Percentiles rank a stretch among this genome's conserved stretches.
These are phyloP conservation scores for Staurois parvus DNA, from an alignment of 2,797 vertebrate species.

Conservation along the genomic window DNA sequence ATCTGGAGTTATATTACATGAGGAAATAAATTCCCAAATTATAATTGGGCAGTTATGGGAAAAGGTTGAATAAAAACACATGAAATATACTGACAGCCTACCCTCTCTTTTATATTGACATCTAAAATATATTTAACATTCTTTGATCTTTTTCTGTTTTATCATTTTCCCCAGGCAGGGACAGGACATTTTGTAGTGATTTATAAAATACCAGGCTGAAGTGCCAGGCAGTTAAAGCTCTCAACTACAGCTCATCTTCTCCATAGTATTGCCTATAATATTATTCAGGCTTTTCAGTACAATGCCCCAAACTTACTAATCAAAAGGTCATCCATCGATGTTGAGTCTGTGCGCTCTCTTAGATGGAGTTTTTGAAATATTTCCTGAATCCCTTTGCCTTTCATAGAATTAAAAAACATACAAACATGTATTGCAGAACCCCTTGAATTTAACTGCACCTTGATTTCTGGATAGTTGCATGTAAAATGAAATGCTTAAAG, in stretches of 20 bases:
- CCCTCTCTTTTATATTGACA: conserved; percentile 20
- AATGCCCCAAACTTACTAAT: conserved; percentile 37
- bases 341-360: background rate
- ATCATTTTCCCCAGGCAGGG: conserved; percentile 39
- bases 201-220: conserved; percentile 42
- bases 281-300: conserved; percentile 5
- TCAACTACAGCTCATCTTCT: conserved; percentile 23
- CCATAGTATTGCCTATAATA: background rate
- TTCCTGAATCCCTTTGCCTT: background rate
- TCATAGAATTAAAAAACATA: background rate
- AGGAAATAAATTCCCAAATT: background rate
- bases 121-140: conserved; percentile 41
- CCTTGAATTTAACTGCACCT: too few species aligned
- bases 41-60: conserved; percentile 25
- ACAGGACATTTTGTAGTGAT: conserved; percentile 40
- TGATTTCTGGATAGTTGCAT: background rate
- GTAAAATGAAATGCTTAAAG: background rate
- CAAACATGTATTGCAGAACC: background rate
- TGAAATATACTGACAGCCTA: conserved; percentile 11
- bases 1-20: background rate
- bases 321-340: conserved; percentile 18
- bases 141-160: conserved; percentile 49
- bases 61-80: conserved; percentile 12
- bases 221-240: conserved; percentile 39
- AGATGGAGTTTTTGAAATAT: background rate